These are phyloP conservation scores for Horisme vitalbata DNA, from an alignment of 2,888 invertebrate genomes.

Conservation along the genomic window DNA sequence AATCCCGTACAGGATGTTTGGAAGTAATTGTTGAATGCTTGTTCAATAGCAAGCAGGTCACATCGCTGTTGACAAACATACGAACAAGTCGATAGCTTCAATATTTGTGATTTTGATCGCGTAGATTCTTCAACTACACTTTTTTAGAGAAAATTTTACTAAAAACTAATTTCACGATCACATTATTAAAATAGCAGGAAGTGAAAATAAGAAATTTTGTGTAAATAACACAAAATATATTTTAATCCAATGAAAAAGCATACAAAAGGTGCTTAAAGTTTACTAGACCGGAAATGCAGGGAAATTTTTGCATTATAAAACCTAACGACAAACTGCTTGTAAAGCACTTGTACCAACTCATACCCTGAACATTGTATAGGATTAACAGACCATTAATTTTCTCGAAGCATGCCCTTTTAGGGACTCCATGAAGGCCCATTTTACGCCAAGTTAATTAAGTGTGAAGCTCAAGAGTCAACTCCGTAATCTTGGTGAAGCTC, in stretches of 20 bases:
- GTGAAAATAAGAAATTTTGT: too few relatives aligned
- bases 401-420: conserved; percentile 4
- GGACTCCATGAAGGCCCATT: conserved; percentile 16
- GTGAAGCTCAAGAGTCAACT: conserved; percentile 32
- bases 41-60: conserved; percentile 11
- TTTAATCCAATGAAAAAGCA: too few relatives aligned
- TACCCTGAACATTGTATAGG: conserved; percentile 11
- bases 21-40: conserved; percentile 15
- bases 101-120: background rate
- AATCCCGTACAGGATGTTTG: conserved; percentile 23
- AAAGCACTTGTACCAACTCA: too few relatives aligned
- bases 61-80: conserved; percentile 1
- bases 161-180: too few relatives aligned
- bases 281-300: too few relatives aligned
- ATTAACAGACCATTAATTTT: conserved; percentile 26
- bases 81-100: background rate
- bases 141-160: too few relatives aligned
- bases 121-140: too few relatives aligned
- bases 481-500: conserved; percentile 25
- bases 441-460: conserved; percentile 35
- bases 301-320: too few relatives aligned
- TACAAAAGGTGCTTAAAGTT: too few relatives aligned
- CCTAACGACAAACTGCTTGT: too few relatives aligned
- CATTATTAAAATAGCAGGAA: too few relatives aligned
- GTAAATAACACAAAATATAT: too few relatives aligned